Percentiles rank a stretch among this genome's conserved stretches.
Conservation (phyloP, 2,797 vertebrate genomes). For the Sternarchorhynchus goeldii region DNA sequence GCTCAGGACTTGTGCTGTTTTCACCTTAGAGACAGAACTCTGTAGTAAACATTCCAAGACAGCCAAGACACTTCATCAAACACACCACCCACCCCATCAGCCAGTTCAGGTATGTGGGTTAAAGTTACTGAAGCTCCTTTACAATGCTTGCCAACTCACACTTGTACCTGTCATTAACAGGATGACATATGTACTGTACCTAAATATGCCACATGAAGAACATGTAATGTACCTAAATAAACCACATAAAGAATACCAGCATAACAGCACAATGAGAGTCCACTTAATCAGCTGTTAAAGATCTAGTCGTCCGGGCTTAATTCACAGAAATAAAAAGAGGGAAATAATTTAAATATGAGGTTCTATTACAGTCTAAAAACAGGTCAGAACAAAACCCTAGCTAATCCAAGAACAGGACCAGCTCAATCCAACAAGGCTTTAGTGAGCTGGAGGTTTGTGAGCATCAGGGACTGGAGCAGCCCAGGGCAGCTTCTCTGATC, state of each 20-base stretch:
- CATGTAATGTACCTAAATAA: too few relatives aligned
- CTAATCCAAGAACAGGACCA: neutral
- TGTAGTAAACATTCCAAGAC: neutral
- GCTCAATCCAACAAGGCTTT: neutral
- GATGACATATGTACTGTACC: too few relatives aligned
- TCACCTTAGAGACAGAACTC: too few relatives aligned
- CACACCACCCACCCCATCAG: neutral
- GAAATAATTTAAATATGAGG: neutral
- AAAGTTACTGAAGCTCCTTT: neutral
- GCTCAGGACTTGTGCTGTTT: too few relatives aligned
- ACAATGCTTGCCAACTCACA: neutral
- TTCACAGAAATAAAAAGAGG: neutral
- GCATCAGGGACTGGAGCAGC: neutral
- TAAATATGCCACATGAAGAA: too few relatives aligned
- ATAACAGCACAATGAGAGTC: too few relatives aligned
- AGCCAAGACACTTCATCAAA: neutral
- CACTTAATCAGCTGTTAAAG: too few relatives aligned
- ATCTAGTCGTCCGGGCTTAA: too few relatives aligned
- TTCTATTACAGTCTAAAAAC: too few relatives aligned
- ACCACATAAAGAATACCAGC: too few relatives aligned
- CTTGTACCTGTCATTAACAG: neutral
- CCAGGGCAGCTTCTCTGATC: neutral
- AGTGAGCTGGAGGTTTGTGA: neutral
- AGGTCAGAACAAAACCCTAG: neutral
- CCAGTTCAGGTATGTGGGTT: neutral